These are phyloP conservation scores for Drosophila erecta DNA, from an alignment of 1,140 invertebrate genomes.

Conservation along the genomic window DNA sequence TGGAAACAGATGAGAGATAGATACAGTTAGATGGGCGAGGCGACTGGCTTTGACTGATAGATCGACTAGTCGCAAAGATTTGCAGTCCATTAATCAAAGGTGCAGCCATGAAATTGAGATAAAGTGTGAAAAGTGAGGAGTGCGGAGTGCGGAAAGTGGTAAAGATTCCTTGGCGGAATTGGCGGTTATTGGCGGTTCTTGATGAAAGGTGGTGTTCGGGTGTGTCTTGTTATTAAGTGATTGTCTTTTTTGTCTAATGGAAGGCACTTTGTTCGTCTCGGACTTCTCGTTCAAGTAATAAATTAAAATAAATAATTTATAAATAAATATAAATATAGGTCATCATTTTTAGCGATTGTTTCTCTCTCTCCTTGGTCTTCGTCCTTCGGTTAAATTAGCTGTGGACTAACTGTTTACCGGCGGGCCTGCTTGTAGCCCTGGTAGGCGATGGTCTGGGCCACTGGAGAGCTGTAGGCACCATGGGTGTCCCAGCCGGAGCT, in stretches of 20 bases:
- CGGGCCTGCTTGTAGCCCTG: constrained; percentile 83
- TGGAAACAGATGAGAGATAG: constrained; percentile 46
- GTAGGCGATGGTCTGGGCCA: constrained; percentile 85
- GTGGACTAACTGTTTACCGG: constrained; percentile 59
- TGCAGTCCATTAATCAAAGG: constrained; percentile 71
- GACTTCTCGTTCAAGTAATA: constrained; percentile 80
- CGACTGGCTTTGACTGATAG: constrained; percentile 69
- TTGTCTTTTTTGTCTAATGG: constrained; percentile 60
- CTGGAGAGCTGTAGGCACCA: constrained; percentile 84
- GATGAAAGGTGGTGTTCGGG: constrained; percentile 62
- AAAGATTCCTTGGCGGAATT: constrained; percentile 41
- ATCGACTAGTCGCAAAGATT: constrained; percentile 77
- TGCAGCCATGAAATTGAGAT: constrained; percentile 53
- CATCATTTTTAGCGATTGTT: constrained; percentile 76
- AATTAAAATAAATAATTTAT: constrained; percentile 84
- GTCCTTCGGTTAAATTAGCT: constrained; percentile 17
- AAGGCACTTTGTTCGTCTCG: constrained; percentile 72
- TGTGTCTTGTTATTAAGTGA: constrained; percentile 44
- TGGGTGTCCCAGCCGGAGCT: constrained; percentile 82
- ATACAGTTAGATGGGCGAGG: constrained; percentile 47
- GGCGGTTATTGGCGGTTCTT: constrained; percentile 41
- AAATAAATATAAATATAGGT: constrained; percentile 82
- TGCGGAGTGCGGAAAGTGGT: constrained; percentile 40
- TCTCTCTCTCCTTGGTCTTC: constrained; percentile 54
- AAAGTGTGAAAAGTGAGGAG: constrained; percentile 34